A percentile compares a stretch with the other conserved stretches of the same genome.
These are phyloP conservation scores for Colletes latitarsis DNA, from an alignment of 1,140 invertebrate species.

Conservation along the genomic window DNA sequence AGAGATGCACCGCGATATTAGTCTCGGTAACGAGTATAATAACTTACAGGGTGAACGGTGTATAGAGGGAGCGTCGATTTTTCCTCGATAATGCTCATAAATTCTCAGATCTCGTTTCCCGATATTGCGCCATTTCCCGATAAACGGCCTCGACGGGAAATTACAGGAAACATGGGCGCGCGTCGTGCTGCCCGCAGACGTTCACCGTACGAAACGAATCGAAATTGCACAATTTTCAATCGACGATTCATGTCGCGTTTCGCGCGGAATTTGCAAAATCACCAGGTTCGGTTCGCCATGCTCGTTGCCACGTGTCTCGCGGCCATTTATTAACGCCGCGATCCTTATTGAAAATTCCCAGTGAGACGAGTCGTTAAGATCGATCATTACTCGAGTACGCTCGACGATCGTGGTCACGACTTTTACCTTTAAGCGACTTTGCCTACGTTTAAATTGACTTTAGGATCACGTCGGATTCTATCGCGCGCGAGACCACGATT, in stretches of 20 bases:
- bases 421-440: slow-evolving; percentile 32
- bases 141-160: neutral
- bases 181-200: neutral
- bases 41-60: neutral
- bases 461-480: neutral
- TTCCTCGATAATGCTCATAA: neutral
- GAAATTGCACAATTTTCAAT: slow-evolving; percentile 29
- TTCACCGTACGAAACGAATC: slow-evolving; percentile 19
- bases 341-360: slow-evolving; percentile 26
- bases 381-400: slow-evolving; percentile 1
- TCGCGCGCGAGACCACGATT: neutral
- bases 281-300: neutral
- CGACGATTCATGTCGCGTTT: slow-evolving; percentile 26
- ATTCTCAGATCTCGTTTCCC: slow-evolving; percentile 3
- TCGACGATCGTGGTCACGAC: slow-evolving; percentile 28
- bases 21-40: slow-evolving; percentile 2
- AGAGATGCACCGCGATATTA: neutral
- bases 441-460: slow-evolving; percentile 16
- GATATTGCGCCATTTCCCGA: neutral
- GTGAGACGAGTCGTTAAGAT: neutral
- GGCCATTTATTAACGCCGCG: slow-evolving; percentile 32
- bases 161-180: slow-evolving; percentile 1
- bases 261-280: slow-evolving; percentile 1
- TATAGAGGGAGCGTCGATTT: neutral
- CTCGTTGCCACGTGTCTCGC: neutral